Base-by-base conservation (phyloP, 2,797 vertebrate species). In the Pelochelys cantorii region DNA sequence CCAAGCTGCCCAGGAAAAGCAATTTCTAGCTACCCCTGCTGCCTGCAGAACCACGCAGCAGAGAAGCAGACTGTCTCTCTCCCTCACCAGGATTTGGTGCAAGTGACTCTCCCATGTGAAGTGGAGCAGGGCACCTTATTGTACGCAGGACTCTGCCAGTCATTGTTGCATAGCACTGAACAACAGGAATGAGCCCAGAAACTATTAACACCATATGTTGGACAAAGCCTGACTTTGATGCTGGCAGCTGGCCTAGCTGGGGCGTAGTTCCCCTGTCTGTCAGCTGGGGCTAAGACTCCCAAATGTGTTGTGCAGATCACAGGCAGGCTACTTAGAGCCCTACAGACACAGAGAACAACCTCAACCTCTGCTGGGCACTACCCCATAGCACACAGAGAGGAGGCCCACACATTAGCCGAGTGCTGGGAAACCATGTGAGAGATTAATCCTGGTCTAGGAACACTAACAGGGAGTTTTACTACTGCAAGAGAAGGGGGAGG, bases 171-270 rank as follows among this genome's bases (percentile, higher is more conserved):
- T 11, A 37, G 18, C 18, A n/a, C 37, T 11, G n/a, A 71, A 37
- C 65, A 71, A 31, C 65, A 11, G 5, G 65, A 71, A 34, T 22
- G 6, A 77, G 74, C 74, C 42, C 42, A 52, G 74, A 37, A 22
- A 37, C 3, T 5, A 71, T 18, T 3, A 10, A 18, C 10, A n/a
- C 31, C 5, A 5, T 5, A 34, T 6, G 65, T 71, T 1, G 5
- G 34, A 34, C n/a, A 29, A 52, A 52, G 42, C 74, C 37, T 42
- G 71, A 37, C 12, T 77, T 27, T 29, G 74, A 77, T 12, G 18
- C 18, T 22, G n/a, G 65, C n/a, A 34, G 9, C 65, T 71, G 65
- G 60, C 29, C 31, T 31, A 29, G 65, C 60, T 65, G 62, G 31
- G 65, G 20, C n/a, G 37, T 52, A 48, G 27, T 6, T 54, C 25